Base-by-base conservation (phyloP, 1,140 invertebrate species). In the Drosophila pseudoobscura region DNA sequence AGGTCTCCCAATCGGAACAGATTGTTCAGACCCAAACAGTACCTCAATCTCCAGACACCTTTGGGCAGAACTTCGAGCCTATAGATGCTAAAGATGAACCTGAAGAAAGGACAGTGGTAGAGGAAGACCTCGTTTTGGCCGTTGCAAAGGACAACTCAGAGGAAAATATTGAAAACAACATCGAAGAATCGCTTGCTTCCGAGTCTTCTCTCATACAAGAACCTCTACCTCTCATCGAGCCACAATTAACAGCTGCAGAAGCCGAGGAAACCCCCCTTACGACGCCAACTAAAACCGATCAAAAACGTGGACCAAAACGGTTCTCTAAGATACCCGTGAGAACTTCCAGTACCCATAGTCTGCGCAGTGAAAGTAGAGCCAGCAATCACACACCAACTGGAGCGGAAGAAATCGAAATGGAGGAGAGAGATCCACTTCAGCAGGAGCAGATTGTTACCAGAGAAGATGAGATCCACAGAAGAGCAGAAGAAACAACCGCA, bases 321-420 rank as follows among this genome's bases (percentile, higher is more conserved):
- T 56, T 82, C 24, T 90, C 88, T 0, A 90, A 82, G 44, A 90
- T 90, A 52, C 88, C 88, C 1, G 75, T 90, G 0, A 69, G 88
- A 64, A 82, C 88, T 1, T 22, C 62, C 3, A 90, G 83, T 29
- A 72, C 47, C 20, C 78, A 44, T 15, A 82, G 72, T 49, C 62
- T 88, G 9, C 76, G 72, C 20, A 78, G 77, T 56, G 87, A 82
- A 0, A 90, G 72, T 44, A 57, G 72, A 61, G 49, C 66, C 1
- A 55, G 54, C 26, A 66, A 59, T 17, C 59, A 51, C 1, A 78
- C 56, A 2, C 57, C 69, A 45, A 55, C 39, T 11, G 22, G 35
- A 11, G 17, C 17, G n/a, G 75, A 66, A 17, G 13, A 66, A 2
- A 26, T 50, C 1, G 35, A 58, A 7, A 31, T 6, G 24, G 51